Evolutionary conservation across 2,797 vertebrate species (phyloP).

Genomic region (Steatocranus sp.): DNA sequence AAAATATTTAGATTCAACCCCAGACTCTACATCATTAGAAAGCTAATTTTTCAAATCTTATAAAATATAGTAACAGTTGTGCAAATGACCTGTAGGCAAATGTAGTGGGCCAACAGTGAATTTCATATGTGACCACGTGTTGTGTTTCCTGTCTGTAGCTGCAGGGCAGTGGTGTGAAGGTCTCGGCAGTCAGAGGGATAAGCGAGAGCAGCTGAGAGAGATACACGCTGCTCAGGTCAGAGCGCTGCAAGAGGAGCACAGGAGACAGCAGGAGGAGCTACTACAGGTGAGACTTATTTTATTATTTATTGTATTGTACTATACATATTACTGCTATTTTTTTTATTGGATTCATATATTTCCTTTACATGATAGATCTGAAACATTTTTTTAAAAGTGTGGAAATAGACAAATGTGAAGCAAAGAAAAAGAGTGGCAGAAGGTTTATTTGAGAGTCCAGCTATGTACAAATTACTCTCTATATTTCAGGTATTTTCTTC

Average conservation of each 20-base stretch:
- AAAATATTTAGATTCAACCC: background rate
- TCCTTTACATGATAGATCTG: background rate
- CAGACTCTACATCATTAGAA: background rate
- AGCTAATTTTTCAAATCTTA: background rate
- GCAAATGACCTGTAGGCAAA: background rate
- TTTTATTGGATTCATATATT: background rate
- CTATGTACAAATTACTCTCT: background rate
- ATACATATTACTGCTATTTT: background rate
- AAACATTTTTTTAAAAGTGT: background rate
- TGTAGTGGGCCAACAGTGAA: background rate
- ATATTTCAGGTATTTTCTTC: background rate
- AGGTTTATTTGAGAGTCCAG: background rate
- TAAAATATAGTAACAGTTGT: background rate
- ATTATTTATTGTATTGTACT: background rate
- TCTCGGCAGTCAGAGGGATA: background rate
- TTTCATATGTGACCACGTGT: background rate
- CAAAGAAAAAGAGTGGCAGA: background rate
- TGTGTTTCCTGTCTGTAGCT: constrained; percentile 13
- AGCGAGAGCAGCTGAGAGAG: constrained; percentile 45
- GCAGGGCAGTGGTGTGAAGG: background rate
- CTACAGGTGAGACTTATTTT: constrained; percentile 66
- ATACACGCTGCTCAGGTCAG: constrained; percentile 52
- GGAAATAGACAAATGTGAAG: background rate
- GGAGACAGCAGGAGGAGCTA: constrained; percentile 58
- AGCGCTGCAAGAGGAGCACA: constrained; percentile 64